phyloP scores from a whole-genome alignment of 2,113 vertebrate genomes.

The Coptodon bakossiorum region DNA sequence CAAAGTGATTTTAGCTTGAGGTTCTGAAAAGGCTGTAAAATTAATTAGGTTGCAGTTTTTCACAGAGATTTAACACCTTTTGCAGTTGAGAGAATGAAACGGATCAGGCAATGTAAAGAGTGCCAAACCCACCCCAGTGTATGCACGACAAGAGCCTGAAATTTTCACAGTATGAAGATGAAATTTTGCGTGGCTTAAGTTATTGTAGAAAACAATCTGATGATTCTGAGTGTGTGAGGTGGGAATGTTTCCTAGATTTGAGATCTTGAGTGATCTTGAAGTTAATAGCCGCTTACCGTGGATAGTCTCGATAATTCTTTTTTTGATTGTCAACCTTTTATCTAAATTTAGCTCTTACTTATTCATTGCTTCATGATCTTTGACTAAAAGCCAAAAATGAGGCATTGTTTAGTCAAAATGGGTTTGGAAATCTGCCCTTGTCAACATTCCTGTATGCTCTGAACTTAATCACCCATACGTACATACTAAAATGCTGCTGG shows the following conservation, averaged over 20 bases:
- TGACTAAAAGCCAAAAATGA: not conserved
- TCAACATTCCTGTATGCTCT: not conserved
- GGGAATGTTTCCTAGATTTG: not conserved
- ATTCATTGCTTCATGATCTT: not conserved
- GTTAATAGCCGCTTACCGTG: not conserved
- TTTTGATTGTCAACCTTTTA: not conserved
- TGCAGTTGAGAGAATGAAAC: not conserved
- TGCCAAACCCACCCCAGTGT: not conserved
- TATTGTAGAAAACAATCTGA: not conserved
- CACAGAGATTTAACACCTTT: not conserved
- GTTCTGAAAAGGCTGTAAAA: not conserved
- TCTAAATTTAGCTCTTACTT: not conserved
- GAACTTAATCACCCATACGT: not conserved
- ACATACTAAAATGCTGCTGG: fast-evolving
- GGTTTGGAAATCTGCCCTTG: not conserved
- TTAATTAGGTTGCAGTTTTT: not conserved
- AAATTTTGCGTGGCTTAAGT: not conserved
- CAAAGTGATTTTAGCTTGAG: not conserved
- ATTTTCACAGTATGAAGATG: fast-evolving
- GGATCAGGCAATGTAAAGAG: not conserved
- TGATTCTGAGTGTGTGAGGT: not conserved
- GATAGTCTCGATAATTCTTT: not conserved
- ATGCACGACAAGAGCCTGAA: fast-evolving
- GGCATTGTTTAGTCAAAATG: not conserved
- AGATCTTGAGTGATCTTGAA: not conserved